Evolutionary conservation across 1,140 invertebrate species (phyloP).

Genomic region (Drosophila lowei): DNA sequence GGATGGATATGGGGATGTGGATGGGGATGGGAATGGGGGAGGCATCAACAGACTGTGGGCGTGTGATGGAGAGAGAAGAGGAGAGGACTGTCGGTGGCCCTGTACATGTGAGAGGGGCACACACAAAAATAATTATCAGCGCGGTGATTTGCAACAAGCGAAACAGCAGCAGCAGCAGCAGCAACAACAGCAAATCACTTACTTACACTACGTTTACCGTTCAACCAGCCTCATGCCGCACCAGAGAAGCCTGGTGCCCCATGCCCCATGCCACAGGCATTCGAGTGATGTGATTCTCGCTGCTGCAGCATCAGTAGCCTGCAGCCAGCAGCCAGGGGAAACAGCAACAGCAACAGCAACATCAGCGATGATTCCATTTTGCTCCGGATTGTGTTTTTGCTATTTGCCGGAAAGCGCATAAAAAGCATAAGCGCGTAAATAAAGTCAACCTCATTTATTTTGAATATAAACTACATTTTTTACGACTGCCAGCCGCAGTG

Average conservation of each 20-base stretch:
- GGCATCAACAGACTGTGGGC: background rate
- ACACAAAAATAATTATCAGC: slow-evolving; percentile 75
- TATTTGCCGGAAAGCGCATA: slow-evolving; percentile 73
- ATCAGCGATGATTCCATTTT: slow-evolving; percentile 46
- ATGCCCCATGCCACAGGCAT: slow-evolving; percentile 37
- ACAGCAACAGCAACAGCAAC: slow-evolving; percentile 11
- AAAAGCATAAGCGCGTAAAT: slow-evolving; percentile 81
- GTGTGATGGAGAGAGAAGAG: background rate
- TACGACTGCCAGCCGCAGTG: slow-evolving; percentile 67
- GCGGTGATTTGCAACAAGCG: slow-evolving; percentile 44
- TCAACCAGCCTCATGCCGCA: slow-evolving; percentile 11
- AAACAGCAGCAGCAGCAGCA: slow-evolving; percentile 22
- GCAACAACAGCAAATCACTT: slow-evolving; percentile 49
- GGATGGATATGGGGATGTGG: background rate
- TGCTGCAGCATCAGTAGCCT: slow-evolving; percentile 34
- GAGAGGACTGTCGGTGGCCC: background rate
- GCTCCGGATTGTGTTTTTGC: slow-evolving; percentile 22
- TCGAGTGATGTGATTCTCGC: slow-evolving; percentile 63
- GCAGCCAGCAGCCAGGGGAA: slow-evolving; percentile 4
- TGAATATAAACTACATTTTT: slow-evolving; percentile 82
- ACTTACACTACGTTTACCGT: slow-evolving; percentile 63
- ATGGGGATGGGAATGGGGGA: background rate
- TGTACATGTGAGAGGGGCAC: slow-evolving; percentile 42
- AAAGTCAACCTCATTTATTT: slow-evolving; percentile 81
- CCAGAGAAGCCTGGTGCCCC: too few relatives aligned